Evolutionary conservation across 2,888 invertebrate genomes (phyloP), one percentile per base, ranked within the genome.

Genomic region (Megamerina dolium): DNA sequence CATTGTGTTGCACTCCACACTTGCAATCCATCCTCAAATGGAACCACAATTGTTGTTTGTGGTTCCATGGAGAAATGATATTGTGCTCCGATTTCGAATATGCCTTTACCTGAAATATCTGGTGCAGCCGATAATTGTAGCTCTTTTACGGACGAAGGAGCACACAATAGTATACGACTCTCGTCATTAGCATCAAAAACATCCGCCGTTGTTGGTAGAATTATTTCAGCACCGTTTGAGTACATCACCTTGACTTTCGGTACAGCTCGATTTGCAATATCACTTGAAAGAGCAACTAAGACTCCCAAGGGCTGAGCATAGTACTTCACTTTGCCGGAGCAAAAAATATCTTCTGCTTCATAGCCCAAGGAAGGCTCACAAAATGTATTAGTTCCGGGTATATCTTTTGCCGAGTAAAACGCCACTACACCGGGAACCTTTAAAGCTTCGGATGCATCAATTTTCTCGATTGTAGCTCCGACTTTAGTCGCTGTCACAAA

Each of bases 11-110:
- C 58, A 1, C 79, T 70, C 58, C 75, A 80, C 1, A 87, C 77
- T 43, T 83, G 79, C 53, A 85, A 67, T 0, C 82, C 83, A 56
- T 83, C 82, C 62, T 87, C 87, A 16, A 74, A 75, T 0, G 83
- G 85, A n/a, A 77, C 68, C 17, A 75, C 79, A 2, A 83, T 72
- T 51, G 80, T 79, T 0, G 77, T 76, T 43, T 83, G 83, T 0
- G 82, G 77, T 57, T 87, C 87, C 82, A 87, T 81, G 3, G 79
- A 77, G 53, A 79, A 85, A 61, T 87, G 86, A 62, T 81, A 83
- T 59, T 87, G 87, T 3, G 74, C 60, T 10, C 78, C 80, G 32
- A 77, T 54, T 37, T 73, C 69, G 39, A 77, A 69, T 32, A 72
- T 73, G 0, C 84, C 85, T 35, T 51, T 50, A 1, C 33, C 53